phyloP scores from a whole-genome alignment of 1,140 invertebrate species.

The Drosophila azteca region DNA sequence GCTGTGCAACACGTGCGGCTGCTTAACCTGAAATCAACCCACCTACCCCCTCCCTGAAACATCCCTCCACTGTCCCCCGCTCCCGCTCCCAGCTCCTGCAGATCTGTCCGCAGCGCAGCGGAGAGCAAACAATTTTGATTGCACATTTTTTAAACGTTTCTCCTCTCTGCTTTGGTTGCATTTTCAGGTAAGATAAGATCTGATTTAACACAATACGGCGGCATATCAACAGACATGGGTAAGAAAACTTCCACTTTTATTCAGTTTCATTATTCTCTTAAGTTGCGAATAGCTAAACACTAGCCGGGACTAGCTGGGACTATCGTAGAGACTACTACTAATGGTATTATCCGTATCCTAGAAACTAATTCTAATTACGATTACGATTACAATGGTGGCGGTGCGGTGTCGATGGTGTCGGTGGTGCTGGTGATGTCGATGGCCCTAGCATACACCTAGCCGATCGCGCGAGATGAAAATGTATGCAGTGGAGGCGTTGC shows the following conservation, averaged over 20 bases:
- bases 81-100: background rate
- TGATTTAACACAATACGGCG: constrained; percentile 84
- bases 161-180: constrained; percentile 61
- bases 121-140: constrained; percentile 63
- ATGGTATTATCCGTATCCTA: constrained; percentile 1
- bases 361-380: constrained; percentile 12
- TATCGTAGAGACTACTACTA: constrained; percentile 44
- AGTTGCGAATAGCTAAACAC: constrained; percentile 28
- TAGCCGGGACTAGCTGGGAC: constrained; percentile 5
- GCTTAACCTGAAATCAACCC: constrained; percentile 46
- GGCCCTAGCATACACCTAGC: constrained; percentile 25
- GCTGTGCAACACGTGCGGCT: constrained; percentile 59
- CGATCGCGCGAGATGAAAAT: constrained; percentile 23
- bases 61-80: constrained; percentile 18
- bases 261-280: constrained; percentile 52
- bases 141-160: constrained; percentile 76
- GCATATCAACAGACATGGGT: constrained; percentile 84
- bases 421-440: constrained; percentile 31
- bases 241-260: constrained; percentile 83
- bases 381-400: background rate
- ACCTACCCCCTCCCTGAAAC: background rate
- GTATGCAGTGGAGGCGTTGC: constrained; percentile 30
- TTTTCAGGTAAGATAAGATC: constrained; percentile 84
- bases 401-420: constrained; percentile 23
- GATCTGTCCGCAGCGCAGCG: constrained; percentile 8